Evolutionary conservation across 35 echinoderm and acorn worm species (phyloP), one percentile per base, ranked within the genome.

Genomic region (Diadema setosum): DNA sequence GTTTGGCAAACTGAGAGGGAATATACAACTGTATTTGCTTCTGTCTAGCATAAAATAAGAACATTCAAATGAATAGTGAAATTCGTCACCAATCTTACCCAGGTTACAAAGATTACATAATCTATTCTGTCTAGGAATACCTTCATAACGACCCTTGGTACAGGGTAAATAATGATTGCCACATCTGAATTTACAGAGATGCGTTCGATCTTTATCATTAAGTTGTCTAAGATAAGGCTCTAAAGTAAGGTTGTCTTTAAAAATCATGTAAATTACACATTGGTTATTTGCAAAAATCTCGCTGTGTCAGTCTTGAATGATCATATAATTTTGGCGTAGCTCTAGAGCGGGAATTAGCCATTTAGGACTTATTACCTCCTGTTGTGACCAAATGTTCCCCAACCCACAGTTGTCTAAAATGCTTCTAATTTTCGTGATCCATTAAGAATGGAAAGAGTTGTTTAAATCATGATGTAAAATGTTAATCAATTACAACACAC

Each of bases 401-500:
- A 45, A 26, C 37, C 80, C 80, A 82, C 40, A 45, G 43, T 26
- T 43, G 31, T 82, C 43, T 43, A 82, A 46, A 43, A 48, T 82
- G 14, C 43, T 82, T 82, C 43, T 82, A 82, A 82, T 82, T 43
- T 82, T 48, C 3, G 80, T 45, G 20, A 82, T 43, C 80, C 80
- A 82, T 46, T 82, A 48, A 24, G 80, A 82, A 25, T 46, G 37
- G 29, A 82, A 82, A 15, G 3, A 3, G 29, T 46, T 82, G 43
- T 82, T 82, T 82, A 45, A 4, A 4, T 82, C 29, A 20, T 82
- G 29, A 36, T 80, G 15, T 36, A 80, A 33, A 9, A 11, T 5
- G 32, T 80, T 80, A 80, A 39, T 40, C 8, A 34, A 39, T 31
- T 80, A 80, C 21, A 80, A 80, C 23, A 21, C 15, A 36, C 36